Percentiles rank a stretch among this genome's conserved stretches.
These are phyloP conservation scores for Drosophila littoralis DNA, from an alignment of 1,140 invertebrate species.

Conservation along the genomic window DNA sequence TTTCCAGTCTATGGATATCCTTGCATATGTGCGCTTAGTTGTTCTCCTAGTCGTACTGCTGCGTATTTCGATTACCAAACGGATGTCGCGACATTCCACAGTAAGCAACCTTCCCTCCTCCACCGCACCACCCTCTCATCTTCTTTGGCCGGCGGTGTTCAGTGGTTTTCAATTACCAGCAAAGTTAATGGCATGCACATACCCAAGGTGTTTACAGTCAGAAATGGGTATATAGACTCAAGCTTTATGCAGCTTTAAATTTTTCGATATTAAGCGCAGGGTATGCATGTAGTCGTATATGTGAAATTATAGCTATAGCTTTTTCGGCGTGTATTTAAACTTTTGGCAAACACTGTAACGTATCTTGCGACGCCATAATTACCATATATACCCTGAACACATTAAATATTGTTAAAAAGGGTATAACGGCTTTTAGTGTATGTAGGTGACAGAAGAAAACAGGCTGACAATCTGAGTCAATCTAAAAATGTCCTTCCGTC, in stretches of 20 bases:
- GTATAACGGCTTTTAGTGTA: neutral
- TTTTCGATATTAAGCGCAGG: neutral
- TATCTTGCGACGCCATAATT: neutral
- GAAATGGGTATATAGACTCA: neutral
- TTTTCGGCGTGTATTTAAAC: conserved; percentile 19
- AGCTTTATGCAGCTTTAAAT: neutral
- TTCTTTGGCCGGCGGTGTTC: conserved; percentile 28
- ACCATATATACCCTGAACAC: neutral
- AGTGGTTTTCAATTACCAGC: conserved; percentile 65
- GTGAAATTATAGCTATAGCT: too few species aligned
- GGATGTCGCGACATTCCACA: conserved; percentile 62
- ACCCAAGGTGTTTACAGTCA: neutral
- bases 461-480: too few species aligned
- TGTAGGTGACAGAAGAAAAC: too few species aligned
- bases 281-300: neutral
- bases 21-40: conserved; percentile 32
- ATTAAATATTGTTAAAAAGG: neutral
- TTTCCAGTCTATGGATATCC: neutral
- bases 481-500: too few species aligned
- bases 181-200: conserved; percentile 47
- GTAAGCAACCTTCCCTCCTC: conserved; percentile 40
- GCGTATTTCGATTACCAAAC: conserved; percentile 70
- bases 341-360: conserved; percentile 45
- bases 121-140: conserved; percentile 1
- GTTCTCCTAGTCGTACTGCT: conserved; percentile 36